Evolutionary conservation across 2,113 vertebrate species (phyloP), one percentile per base, ranked within the genome.

Genomic region (Leuciscus idus): DNA sequence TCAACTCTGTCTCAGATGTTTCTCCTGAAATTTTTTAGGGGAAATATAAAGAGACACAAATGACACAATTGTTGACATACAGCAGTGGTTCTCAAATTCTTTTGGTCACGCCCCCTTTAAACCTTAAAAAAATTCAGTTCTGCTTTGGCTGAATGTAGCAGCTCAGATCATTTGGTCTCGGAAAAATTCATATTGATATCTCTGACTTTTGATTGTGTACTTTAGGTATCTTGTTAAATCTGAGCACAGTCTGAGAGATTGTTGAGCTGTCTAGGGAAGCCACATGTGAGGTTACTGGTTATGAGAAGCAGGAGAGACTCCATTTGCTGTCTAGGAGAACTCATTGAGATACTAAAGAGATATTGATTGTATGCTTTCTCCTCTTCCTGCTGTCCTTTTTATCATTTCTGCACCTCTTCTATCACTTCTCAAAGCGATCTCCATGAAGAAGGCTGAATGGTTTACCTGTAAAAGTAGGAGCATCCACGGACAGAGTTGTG

Each of bases 401-500:
- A 57, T 57, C 0, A 57, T 57, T 57, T 57, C 19, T 23, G 55
- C 55, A 57, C 55, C 55, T 57, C 55, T 1, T 57, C 19, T 57
- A 23, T 57, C 55, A 57, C 19, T 57, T 21, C 6, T 21, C 52
- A 19, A 19, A 19, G 17, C 5, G 6, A 55, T 55, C 52, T 57
- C 55, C 19, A 23, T 57, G 21, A 23, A 73, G 70, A 39, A n/a
- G 21, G 21, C 2, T 30, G 84, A 88, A 85, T 74, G 46, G 21
- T 74, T 85, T 93, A 96, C 95, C 95, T 96, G 92, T 96, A 96
- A 92, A 96, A 96, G 89, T 96, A 96, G 83, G 95, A 96, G 92
- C 95, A 96, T 87, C 95, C 95, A 88, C 95, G 93, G 89, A 96
- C 95, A 77, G 93, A 94, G 91, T 96, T 96, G 91, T 96, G 95